Evolutionary conservation across 1,140 invertebrate genomes (phyloP).

Genomic region (Druon quercuslanigerum): DNA sequence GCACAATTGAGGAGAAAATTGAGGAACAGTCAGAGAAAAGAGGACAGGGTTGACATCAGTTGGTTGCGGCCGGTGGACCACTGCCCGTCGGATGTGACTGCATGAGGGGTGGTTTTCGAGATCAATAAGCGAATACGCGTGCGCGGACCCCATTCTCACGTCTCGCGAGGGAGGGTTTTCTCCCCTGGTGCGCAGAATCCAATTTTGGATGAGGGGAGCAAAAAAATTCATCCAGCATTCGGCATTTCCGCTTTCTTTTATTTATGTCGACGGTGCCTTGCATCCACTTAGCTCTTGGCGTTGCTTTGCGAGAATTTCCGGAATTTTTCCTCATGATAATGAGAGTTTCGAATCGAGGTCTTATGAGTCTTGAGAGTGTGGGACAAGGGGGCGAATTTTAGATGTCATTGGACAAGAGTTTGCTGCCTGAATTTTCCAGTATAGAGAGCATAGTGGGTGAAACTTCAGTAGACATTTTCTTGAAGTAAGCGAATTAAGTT

Average conservation of each 20-base stretch:
- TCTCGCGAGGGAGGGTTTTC: not conserved
- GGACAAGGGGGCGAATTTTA: not conserved
- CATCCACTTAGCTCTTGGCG: slow-evolving; percentile 9
- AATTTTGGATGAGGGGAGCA: slow-evolving; percentile 8
- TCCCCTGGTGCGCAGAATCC: slow-evolving; percentile 5
- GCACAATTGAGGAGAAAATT: not conserved
- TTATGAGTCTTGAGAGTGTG: not conserved
- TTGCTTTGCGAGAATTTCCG: slow-evolving; percentile 8
- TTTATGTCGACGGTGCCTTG: not conserved
- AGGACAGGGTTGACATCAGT: slow-evolving; percentile 55
- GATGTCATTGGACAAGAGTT: not conserved
- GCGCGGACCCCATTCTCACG: slow-evolving; percentile 52
- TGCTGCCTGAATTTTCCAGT: not conserved
- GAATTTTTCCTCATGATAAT: slow-evolving; percentile 9
- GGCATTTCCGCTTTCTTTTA: slow-evolving; percentile 20
- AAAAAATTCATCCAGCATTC: slow-evolving; percentile 12
- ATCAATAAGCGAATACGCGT: slow-evolving; percentile 71
- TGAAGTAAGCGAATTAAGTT: no score
- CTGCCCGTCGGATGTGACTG: slow-evolving; percentile 62
- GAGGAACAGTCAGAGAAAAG: slow-evolving; percentile 39
- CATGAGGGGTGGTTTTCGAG: slow-evolving; percentile 49
- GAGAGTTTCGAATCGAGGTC: not conserved
- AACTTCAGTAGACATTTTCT: not conserved
- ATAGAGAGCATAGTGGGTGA: not conserved
- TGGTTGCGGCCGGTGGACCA: slow-evolving; percentile 69